phyloP scores from a whole-genome alignment of 1,140 invertebrate genomes.

The Diabrotica virgifera region DNA sequence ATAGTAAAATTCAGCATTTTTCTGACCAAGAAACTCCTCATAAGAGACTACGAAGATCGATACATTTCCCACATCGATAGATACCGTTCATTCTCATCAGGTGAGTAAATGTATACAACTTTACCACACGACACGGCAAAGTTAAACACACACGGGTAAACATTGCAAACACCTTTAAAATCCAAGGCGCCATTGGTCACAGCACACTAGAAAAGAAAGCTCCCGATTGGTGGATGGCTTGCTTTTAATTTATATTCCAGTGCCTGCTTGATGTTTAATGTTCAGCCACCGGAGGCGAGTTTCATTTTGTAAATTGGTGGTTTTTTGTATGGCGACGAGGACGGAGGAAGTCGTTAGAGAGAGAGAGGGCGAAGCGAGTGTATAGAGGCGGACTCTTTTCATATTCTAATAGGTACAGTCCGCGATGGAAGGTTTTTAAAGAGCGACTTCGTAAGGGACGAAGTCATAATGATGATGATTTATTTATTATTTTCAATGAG shows the following conservation, averaged over 20 bases:
- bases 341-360: conserved; percentile 19
- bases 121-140: background rate
- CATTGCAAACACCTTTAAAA: conserved; percentile 24
- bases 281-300: conserved; percentile 26
- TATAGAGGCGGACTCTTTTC: conserved; percentile 30
- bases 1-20: background rate
- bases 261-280: conserved; percentile 37
- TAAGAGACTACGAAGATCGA: background rate
- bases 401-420: conserved; percentile 37
- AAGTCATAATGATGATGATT: conserved; percentile 1
- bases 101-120: conserved; percentile 3
- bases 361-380: conserved; percentile 22
- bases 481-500: conserved; percentile 1
- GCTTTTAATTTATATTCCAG: conserved; percentile 45
- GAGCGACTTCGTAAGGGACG: background rate
- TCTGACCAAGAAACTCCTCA: background rate
- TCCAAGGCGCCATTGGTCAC: conserved; percentile 32
- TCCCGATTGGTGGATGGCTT: conserved; percentile 36
- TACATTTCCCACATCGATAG: background rate
- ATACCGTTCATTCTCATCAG: background rate
- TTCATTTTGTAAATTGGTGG: conserved; percentile 41
- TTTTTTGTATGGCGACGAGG: conserved; percentile 30
- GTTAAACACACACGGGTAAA: conserved; percentile 27
- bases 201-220: conserved; percentile 27
- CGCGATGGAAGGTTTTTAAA: conserved; percentile 19